Evolutionary conservation across 2,113 vertebrate genomes (phyloP).

Genomic region (Lathamus discolor): DNA sequence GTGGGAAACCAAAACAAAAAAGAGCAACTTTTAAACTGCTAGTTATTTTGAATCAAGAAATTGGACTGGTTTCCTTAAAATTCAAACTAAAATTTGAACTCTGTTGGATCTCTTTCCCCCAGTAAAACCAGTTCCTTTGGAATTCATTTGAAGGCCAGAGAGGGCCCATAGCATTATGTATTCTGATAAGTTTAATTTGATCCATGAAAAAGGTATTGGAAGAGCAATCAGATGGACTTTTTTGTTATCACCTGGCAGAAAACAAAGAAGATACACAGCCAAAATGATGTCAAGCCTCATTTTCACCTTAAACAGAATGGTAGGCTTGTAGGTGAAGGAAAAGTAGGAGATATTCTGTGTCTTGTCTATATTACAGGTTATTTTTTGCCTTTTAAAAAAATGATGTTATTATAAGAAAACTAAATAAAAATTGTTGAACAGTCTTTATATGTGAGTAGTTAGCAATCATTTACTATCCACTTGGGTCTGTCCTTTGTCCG

Average conservation of each 20-base stretch:
- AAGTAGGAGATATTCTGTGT: background rate
- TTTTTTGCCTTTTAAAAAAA: background rate
- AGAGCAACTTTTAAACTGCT: background rate
- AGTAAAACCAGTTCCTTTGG: background rate
- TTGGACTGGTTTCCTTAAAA: background rate
- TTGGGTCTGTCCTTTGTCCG: background rate
- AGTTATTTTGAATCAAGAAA: background rate
- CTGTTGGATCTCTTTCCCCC: background rate
- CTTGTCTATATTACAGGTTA: background rate
- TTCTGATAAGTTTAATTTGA: background rate
- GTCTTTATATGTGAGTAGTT: background rate
- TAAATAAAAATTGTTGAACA: background rate
- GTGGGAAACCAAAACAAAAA: background rate
- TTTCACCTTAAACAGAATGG: background rate
- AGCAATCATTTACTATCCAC: background rate
- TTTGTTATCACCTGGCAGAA: background rate
- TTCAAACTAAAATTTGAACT: background rate
- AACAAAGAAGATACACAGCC: background rate
- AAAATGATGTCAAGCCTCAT: background rate
- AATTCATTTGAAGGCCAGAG: background rate
- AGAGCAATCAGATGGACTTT: background rate
- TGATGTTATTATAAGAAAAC: background rate
- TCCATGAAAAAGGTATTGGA: background rate
- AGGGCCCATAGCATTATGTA: background rate
- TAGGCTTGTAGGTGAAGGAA: background rate